Evolutionary conservation across 2,888 invertebrate genomes (phyloP).

Genomic region (Lycocerus yunnanus): DNA sequence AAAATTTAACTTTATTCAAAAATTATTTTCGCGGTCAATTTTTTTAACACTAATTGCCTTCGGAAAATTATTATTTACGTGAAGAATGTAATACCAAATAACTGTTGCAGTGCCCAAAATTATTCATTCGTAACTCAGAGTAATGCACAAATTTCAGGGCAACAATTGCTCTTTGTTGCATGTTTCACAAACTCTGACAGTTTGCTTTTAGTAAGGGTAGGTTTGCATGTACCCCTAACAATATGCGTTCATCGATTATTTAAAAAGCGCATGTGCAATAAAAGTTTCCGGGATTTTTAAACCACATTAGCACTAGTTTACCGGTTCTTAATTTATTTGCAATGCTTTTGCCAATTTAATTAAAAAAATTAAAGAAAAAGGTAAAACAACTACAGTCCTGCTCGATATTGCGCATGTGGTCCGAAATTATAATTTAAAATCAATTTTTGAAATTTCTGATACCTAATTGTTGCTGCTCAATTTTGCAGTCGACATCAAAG

Average conservation of each 20-base stretch:
- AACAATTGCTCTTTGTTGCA: conserved; percentile 41
- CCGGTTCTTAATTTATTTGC: neutral
- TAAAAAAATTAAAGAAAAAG: neutral
- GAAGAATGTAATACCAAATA: neutral
- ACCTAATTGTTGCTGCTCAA: neutral
- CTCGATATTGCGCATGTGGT: neutral
- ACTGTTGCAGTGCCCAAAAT: neutral
- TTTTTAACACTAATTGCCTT: neutral
- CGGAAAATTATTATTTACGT: neutral
- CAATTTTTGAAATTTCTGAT: neutral
- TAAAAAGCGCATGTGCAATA: conserved; percentile 28
- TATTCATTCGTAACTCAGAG: neutral
- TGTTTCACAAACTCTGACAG: conserved; percentile 42
- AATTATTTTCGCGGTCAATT: neutral
- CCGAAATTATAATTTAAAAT: neutral
- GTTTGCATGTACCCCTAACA: conserved; percentile 42
- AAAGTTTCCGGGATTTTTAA: conserved; percentile 29
- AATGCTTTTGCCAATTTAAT: neutral
- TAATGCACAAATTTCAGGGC: conserved; percentile 16
- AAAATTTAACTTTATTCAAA: neutral
- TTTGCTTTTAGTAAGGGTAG: conserved; percentile 44
- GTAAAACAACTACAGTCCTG: neutral
- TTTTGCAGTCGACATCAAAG: neutral
- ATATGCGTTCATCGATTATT: conserved; percentile 34
- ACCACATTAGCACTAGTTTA: conserved; percentile 4